A percentile compares a stretch with the other conserved stretches of the same genome.
These are phyloP conservation scores for Microcebus griseorufus DNA, from an alignment of 2,113 vertebrate genomes.

Conservation along the genomic window DNA sequence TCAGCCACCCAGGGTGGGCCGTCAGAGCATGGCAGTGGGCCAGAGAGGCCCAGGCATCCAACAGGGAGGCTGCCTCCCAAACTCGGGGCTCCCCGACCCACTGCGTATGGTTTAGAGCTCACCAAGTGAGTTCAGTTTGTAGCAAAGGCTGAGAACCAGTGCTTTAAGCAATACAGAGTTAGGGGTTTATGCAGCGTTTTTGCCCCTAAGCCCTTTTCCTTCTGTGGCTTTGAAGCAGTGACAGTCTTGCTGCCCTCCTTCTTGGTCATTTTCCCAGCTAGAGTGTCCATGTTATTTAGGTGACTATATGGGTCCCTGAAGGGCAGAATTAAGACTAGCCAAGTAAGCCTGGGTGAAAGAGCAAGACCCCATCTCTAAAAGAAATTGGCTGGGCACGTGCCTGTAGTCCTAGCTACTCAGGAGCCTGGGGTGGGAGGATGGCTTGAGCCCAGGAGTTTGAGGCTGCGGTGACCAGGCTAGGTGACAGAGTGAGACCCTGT, in stretches of 20 bases:
- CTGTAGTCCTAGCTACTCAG: no score
- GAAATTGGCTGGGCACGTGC: no score
- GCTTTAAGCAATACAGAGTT: background rate
- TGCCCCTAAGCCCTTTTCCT: background rate
- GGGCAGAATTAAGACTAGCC: background rate
- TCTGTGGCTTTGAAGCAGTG: background rate
- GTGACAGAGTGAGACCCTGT: no score
- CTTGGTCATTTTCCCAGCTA: background rate
- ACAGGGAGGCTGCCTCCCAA: background rate
- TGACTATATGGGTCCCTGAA: background rate
- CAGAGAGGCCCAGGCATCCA: background rate
- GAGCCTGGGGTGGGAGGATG: no score
- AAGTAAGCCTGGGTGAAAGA: background rate
- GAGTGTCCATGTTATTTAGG: rapidly evolving
- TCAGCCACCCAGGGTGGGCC: no score
- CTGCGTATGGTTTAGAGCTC: background rate
- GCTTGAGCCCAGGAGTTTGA: no score
- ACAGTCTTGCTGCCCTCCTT: background rate
- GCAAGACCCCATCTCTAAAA: background rate
- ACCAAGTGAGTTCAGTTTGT: background rate
- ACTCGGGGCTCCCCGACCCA: background rate
- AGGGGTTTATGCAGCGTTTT: background rate
- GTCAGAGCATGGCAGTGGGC: no score
- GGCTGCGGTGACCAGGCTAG: no score
- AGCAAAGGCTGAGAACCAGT: background rate